phyloP scores from a whole-genome alignment of 1,140 invertebrate genomes.

The Cherax destructor region DNA sequence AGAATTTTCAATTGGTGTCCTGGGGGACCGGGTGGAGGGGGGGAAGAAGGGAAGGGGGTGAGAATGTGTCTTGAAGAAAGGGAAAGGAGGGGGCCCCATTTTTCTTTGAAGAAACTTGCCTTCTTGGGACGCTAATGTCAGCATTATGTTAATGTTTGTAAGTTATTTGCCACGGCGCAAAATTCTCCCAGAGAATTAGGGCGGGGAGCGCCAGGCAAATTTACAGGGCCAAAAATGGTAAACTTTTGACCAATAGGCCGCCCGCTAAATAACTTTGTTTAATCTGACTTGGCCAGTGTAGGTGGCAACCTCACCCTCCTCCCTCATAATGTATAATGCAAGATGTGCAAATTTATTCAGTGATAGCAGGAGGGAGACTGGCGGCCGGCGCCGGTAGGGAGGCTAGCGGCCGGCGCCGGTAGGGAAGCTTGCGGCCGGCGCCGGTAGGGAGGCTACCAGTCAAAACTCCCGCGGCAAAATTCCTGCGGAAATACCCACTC shows the following conservation, averaged over 20 bases:
- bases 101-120: slow-evolving; percentile 3
- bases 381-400: background rate
- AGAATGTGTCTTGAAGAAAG: background rate
- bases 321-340: slow-evolving; percentile 1
- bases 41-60: background rate
- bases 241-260: slow-evolving; percentile 4
- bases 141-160: slow-evolving; percentile 12
- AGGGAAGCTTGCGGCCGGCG: no score
- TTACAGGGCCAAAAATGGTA: slow-evolving; percentile 5
- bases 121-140: slow-evolving; percentile 9
- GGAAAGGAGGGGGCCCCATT: background rate
- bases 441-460: no score
- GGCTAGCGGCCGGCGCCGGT: no score
- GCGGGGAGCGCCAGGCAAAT: background rate
- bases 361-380: background rate
- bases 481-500: no score
- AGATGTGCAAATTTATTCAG: slow-evolving; percentile 16
- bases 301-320: background rate
- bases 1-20: slow-evolving; percentile 17
- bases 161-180: slow-evolving; percentile 2
- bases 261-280: background rate
- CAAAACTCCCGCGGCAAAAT: no score
- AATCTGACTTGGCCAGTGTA: background rate
- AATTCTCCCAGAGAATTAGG: slow-evolving; percentile 4
- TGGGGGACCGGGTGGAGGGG: background rate